Conservation (phyloP, 1,140 invertebrate species). For the Orussus abietinus region DNA sequence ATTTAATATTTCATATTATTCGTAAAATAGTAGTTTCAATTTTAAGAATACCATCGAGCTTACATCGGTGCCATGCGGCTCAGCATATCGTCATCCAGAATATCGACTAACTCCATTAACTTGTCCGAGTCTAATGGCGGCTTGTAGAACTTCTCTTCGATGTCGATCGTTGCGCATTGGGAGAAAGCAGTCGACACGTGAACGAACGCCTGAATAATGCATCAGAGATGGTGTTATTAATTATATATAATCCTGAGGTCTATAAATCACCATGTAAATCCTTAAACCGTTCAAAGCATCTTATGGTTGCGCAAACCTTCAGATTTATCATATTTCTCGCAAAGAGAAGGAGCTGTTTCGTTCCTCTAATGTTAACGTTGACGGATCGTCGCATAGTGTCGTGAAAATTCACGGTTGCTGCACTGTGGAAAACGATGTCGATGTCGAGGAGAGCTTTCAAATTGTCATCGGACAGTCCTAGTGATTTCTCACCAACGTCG, state of each 20-base stretch:
- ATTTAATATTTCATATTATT: too few species aligned
- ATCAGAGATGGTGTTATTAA: too few species aligned
- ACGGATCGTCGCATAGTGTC: conserved; percentile 68
- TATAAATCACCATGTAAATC: too few species aligned
- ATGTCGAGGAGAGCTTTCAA: conserved; percentile 48
- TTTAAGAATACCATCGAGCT: too few species aligned
- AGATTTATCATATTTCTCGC: conserved; percentile 64
- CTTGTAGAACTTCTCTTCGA: conserved; percentile 60
- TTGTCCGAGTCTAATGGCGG: conserved; percentile 48
- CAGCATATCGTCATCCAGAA: conserved; percentile 43
- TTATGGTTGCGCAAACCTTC: too few species aligned
- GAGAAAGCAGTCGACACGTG: conserved; percentile 68
- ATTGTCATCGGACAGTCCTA: conserved; percentile 59
- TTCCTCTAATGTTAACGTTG: conserved; percentile 61
- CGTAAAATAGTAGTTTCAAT: too few species aligned
- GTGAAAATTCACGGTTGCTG: conserved; percentile 87
- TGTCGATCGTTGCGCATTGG: conserved; percentile 58
- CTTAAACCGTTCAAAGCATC: too few species aligned
- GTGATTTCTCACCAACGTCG: conserved; percentile 55
- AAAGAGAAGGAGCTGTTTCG: conserved; percentile 58
- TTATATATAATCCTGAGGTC: too few species aligned
- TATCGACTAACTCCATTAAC: conserved; percentile 44
- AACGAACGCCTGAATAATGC: conserved; percentile 35
- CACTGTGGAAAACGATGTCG: conserved; percentile 79
- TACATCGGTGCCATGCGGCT: conserved; percentile 46